These are phyloP conservation scores for Pollenia amentaria DNA, from an alignment of 2,888 invertebrate species.

Conservation along the genomic window DNA sequence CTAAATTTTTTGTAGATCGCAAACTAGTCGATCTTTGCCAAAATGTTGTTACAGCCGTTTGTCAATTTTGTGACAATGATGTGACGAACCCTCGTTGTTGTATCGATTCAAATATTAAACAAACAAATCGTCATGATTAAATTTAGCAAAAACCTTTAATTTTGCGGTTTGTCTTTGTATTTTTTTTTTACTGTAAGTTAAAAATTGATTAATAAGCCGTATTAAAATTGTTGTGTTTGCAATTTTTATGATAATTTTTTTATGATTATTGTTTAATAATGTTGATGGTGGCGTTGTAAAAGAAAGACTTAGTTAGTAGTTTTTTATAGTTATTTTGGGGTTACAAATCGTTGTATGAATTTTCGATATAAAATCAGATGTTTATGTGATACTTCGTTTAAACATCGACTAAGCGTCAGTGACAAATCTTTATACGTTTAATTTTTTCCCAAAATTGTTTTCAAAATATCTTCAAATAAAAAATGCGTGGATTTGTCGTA, in stretches of 20 bases:
- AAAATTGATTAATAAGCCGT: constrained; percentile 50
- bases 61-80: neutral
- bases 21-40: neutral
- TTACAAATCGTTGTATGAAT: constrained; percentile 7
- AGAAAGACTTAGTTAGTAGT: neutral
- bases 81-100: neutral
- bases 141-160: constrained; percentile 36
- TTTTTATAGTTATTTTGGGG: neutral
- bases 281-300: constrained; percentile 23
- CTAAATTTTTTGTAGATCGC: neutral
- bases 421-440: constrained; percentile 35
- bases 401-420: constrained; percentile 51
- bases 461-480: constrained; percentile 49
- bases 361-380: constrained; percentile 55
- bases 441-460: constrained; percentile 8
- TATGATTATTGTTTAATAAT: neutral
- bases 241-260: constrained; percentile 55
- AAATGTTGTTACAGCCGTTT: neutral
- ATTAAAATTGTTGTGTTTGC: constrained; percentile 46
- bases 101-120: constrained; percentile 26
- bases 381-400: constrained; percentile 24
- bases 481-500: constrained; percentile 69
- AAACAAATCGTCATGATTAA: neutral
- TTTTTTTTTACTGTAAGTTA: neutral
- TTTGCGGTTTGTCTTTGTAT: neutral